Evolutionary conservation across 2,113 vertebrate genomes (phyloP).

Genomic region (Tragelaphus buxtoni): DNA sequence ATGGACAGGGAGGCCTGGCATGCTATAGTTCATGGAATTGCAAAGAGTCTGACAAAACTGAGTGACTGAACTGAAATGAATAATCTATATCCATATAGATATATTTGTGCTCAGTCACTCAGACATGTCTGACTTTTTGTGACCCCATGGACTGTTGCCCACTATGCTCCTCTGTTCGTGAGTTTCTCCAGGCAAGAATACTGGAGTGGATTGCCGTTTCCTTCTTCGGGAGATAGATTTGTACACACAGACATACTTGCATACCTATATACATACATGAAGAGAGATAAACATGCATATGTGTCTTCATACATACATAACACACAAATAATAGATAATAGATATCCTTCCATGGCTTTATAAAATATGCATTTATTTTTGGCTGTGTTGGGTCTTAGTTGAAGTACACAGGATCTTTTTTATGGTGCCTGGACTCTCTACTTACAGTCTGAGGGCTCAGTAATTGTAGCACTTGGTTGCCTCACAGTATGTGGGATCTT

Average conservation of each 20-base stretch:
- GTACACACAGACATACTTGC: background rate
- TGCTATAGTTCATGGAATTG: accelerated
- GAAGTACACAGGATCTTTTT: background rate
- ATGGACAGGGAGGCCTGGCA: background rate
- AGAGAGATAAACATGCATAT: background rate
- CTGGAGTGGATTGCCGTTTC: accelerated
- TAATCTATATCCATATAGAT: background rate
- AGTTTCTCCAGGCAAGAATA: background rate
- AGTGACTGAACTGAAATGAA: background rate
- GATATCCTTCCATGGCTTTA: background rate
- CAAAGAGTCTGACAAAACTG: background rate
- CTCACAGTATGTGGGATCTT: background rate
- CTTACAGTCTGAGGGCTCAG: background rate
- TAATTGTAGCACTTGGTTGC: background rate
- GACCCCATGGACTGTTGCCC: background rate
- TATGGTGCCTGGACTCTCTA: background rate
- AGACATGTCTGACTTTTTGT: background rate
- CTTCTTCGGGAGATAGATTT: background rate
- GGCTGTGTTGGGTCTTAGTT: background rate
- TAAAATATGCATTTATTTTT: background rate
- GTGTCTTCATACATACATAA: background rate
- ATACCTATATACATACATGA: background rate
- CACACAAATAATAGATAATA: background rate
- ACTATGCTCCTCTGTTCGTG: background rate
- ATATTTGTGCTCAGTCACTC: background rate